Evolutionary conservation across 1,140 invertebrate genomes (phyloP).

Genomic region (Nymphalis io): DNA sequence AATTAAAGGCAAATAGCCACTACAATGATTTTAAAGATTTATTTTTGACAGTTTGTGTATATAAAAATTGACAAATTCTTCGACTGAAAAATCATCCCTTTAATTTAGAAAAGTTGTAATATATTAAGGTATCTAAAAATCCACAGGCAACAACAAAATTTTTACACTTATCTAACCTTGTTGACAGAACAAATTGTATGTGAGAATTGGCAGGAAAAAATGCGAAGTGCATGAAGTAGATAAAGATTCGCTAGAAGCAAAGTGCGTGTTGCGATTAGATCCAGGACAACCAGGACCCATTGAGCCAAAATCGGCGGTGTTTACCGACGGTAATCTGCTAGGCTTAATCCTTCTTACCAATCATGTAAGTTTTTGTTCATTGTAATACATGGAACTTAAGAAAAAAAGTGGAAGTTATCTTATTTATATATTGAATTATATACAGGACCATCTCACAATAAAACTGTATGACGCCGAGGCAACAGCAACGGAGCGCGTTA

Average conservation of each 20-base stretch:
- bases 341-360: constrained; percentile 90
- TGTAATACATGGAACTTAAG: constrained; percentile 1
- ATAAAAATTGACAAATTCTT: no score
- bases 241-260: constrained; percentile 82
- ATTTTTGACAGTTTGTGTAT: no score
- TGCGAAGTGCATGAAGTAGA: constrained; percentile 84
- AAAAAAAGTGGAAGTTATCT: no score
- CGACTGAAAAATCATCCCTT: no score
- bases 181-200: constrained; percentile 80
- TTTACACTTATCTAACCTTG: constrained; percentile 18
- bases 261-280: constrained; percentile 83
- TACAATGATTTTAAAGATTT: no score
- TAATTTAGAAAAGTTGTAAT: no score
- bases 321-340: constrained; percentile 92
- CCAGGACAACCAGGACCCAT: constrained; percentile 82
- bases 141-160: not conserved
- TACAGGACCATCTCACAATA: constrained; percentile 91
- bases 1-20: no score
- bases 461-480: constrained; percentile 87
- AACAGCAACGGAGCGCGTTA: constrained; percentile 45
- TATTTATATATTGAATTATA: constrained; percentile 5
- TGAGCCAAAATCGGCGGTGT: constrained; percentile 84
- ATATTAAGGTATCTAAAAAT: no score
- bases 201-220: constrained; percentile 82
- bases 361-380: constrained; percentile 84